Evolutionary conservation across 2,888 invertebrate genomes (phyloP), one percentile per base, ranked within the genome.

Genomic region (Tetragonula carbonaria): DNA sequence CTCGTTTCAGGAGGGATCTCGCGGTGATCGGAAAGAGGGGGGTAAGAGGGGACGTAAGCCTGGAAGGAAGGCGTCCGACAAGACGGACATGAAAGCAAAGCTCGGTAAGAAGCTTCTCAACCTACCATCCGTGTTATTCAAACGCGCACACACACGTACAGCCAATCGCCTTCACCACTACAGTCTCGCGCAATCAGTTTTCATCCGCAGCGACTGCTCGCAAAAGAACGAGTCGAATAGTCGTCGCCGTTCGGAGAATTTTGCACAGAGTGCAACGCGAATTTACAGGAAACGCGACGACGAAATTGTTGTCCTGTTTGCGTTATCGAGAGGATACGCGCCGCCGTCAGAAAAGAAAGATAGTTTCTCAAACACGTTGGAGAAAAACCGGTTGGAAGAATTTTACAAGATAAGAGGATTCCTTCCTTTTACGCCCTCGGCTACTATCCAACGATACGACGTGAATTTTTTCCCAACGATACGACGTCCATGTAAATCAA

Each of bases 61-160:
- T 87, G 98, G 97, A 93, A 96, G 98, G 94, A 98, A 98, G 95
- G 97, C 97, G 91, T 96, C 96, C 91, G 98, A 98, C 94, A 98
- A 98, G 95, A 97, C 98, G 95, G 98, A 99, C 95, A 97, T 98
- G 96, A 98, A 97, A 96, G 98, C 98, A 86, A 98, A 98, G 96
- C 96, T 99, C 91, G 98, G 98, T 98, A 95, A 94, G 95, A 62
- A 77, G n/a, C 57, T 65, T 63, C n/a, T 50, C n/a, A 33, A 72
- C 21, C 4, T 18, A 18, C 38, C 18, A 53, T 53, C 38, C 2
- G 16, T 67, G n/a, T 67, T 23, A 16, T 50, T 67, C 66, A 45
- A 45, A 4, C 65, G 38, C 1, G 38, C 1, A 2, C 4, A 45
- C 45, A 45, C 45, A 45, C 8, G 8, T 8, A 45, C 8, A 45